phyloP scores from a whole-genome alignment of 1,140 invertebrate genomes.

The Camponotus floridanus region DNA sequence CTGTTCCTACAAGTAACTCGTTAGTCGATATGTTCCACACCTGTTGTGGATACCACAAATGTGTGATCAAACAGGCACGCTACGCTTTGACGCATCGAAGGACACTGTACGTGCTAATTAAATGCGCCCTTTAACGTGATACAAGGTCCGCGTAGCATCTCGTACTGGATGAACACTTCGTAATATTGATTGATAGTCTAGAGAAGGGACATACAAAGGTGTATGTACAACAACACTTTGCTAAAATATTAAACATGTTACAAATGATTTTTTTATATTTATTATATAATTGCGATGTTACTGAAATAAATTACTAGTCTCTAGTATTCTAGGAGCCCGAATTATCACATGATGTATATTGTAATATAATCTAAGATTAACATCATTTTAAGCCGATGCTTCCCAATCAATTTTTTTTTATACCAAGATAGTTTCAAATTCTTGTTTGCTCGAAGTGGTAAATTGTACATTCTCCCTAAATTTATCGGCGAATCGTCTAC shows the following conservation, averaged over 20 bases:
- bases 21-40: conserved; percentile 30
- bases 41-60: conserved; percentile 44
- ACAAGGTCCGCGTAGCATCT: conserved; percentile 63
- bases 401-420: neutral
- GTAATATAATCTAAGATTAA: neutral
- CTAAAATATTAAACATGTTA: conserved; percentile 24
- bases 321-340: neutral
- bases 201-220: neutral
- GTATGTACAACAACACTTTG: neutral
- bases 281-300: neutral
- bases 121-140: conserved; percentile 76
- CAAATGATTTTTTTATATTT: neutral
- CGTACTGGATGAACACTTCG: conserved; percentile 63
- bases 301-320: neutral
- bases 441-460: neutral
- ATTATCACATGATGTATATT: neutral
- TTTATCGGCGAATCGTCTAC: conserved; percentile 41
- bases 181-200: conserved; percentile 64
- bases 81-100: conserved; percentile 64
- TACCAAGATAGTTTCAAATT: neutral
- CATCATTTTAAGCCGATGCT: neutral
- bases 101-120: conserved; percentile 77
- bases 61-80: conserved; percentile 48
- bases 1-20: conserved; percentile 32
- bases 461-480: conserved; percentile 20